These are phyloP conservation scores for Trinectes maculatus DNA, from an alignment of 2,113 vertebrate genomes.

Conservation along the genomic window DNA sequence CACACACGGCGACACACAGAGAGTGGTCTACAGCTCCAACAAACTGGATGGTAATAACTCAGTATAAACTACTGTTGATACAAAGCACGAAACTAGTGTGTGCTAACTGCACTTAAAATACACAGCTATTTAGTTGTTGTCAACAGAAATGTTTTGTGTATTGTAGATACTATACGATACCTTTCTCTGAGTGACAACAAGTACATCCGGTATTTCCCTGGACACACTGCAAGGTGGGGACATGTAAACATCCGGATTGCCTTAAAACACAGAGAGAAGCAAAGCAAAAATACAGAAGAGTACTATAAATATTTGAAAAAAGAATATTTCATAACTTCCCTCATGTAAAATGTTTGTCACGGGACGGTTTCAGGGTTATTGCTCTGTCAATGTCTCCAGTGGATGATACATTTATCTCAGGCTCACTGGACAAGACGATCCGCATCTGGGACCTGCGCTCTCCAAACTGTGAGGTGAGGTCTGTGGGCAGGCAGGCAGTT, in stretches of 20 bases:
- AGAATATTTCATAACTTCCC: too few relatives aligned
- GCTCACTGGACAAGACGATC: constrained; percentile 96
- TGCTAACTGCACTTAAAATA: not conserved
- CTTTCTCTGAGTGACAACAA: constrained; percentile 97
- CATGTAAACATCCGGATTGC: not conserved
- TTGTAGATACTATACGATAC: constrained; percentile 95
- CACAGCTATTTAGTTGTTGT: not conserved
- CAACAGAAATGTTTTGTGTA: constrained; percentile 24
- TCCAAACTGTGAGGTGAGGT: constrained; percentile 92
- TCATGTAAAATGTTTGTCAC: not conserved
- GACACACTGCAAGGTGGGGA: constrained; percentile 94
- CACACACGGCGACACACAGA: constrained; percentile 90
- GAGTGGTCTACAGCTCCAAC: constrained; percentile 97
- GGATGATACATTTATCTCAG: constrained; percentile 96
- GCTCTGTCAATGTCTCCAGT: constrained; percentile 98
- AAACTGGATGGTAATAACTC: constrained; percentile 91
- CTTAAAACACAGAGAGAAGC: not conserved
- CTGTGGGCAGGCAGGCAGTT: not conserved
- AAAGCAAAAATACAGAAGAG: not conserved
- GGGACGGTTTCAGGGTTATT: constrained; percentile 85
- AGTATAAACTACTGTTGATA: too few relatives aligned
- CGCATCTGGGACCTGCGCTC: constrained; percentile 97
- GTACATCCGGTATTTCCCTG: constrained; percentile 96
- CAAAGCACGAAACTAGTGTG: too few relatives aligned
- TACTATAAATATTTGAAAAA: too few relatives aligned